Evolutionary conservation across 2,797 vertebrate species (phyloP).

Genomic region (Champsocephalus esox): DNA sequence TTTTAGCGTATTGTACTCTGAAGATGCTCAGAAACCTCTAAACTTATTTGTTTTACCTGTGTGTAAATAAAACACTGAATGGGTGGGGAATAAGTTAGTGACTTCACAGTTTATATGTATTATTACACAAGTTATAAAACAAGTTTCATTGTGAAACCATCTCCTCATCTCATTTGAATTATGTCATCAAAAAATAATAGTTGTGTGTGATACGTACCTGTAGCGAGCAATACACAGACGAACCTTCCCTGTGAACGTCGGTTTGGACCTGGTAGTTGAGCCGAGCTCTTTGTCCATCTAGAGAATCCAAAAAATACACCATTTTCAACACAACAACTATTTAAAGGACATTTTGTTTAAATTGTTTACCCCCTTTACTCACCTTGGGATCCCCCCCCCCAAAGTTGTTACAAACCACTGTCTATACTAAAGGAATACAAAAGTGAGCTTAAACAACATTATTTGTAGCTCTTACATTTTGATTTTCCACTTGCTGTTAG

Average conservation of each 20-base stretch:
- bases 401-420: neutral
- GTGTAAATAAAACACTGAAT: neutral
- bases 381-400: neutral
- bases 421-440: neutral
- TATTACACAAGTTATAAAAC: too few species aligned
- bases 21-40: neutral
- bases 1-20: neutral
- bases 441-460: neutral
- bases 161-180: too few species aligned
- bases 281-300: conserved; percentile 96
- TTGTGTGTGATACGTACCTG: conserved; percentile 84
- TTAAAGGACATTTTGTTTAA: too few species aligned
- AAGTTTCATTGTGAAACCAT: too few species aligned
- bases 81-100: neutral
- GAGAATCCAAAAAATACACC: conserved; percentile 15
- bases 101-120: too few species aligned
- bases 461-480: neutral
- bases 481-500: neutral
- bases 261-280: conserved; percentile 90
- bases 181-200: too few species aligned
- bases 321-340: conserved; percentile 1
- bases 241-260: conserved; percentile 94
- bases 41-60: neutral
- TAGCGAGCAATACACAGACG: conserved; percentile 97
- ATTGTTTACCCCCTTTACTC: too few species aligned